phyloP scores from a whole-genome alignment of 2,888 invertebrate genomes.

The Aromia moschata region DNA sequence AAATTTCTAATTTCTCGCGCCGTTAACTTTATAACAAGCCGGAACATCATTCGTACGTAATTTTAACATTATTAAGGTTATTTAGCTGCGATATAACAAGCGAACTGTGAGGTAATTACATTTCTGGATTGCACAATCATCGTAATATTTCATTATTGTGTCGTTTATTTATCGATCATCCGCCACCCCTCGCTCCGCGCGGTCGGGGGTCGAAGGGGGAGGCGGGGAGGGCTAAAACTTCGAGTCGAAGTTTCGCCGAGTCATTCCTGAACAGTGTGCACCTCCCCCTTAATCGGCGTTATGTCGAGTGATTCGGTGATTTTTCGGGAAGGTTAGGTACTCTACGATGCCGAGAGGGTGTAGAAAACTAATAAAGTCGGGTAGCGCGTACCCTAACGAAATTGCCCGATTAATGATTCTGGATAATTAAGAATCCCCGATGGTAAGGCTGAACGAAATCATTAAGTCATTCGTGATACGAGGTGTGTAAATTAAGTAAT shows the following conservation, averaged over 20 bases:
- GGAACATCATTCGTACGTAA: conserved; percentile 53
- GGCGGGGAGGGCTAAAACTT: conserved; percentile 7
- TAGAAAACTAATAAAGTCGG: background rate
- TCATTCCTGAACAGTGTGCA: conserved; percentile 32
- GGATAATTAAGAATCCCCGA: no score
- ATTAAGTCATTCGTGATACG: no score
- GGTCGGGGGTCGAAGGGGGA: conserved; percentile 21
- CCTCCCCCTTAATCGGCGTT: conserved; percentile 37
- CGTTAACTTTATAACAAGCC: conserved; percentile 54
- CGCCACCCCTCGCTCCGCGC: no score
- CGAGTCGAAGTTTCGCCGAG: conserved; percentile 29
- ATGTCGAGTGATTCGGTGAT: conserved; percentile 44
- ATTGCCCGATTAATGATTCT: no score
- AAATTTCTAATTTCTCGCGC: conserved; percentile 55
- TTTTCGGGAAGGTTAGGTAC: conserved; percentile 30
- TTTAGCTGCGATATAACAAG: conserved; percentile 49
- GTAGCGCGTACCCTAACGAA: no score
- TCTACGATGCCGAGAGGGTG: background rate
- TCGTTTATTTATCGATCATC: conserved; percentile 39
- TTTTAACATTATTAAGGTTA: conserved; percentile 52
- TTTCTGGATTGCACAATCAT: conserved; percentile 51
- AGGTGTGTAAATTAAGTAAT: no score
- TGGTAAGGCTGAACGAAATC: no score
- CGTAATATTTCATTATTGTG: conserved; percentile 48
- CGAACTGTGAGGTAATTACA: conserved; percentile 48